Evolutionary conservation across 2,797 vertebrate genomes (phyloP).

Genomic region (Acrocephalus scirpaceus): DNA sequence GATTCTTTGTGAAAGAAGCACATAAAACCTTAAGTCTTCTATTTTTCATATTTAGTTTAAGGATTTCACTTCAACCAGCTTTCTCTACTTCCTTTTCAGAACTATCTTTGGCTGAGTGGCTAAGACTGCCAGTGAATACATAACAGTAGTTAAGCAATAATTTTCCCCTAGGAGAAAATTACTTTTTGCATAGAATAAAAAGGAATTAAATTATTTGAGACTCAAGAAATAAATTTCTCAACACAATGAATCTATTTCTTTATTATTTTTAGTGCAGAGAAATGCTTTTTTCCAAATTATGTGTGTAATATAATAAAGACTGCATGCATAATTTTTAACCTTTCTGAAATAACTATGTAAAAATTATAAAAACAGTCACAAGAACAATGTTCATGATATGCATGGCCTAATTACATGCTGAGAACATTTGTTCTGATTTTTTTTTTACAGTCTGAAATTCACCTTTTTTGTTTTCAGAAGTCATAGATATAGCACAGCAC

Average conservation of each 20-base stretch:
- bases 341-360: conserved; percentile 59
- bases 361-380: conserved; percentile 63
- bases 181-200: conserved; percentile 66
- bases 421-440: conserved; percentile 63
- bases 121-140: conserved; percentile 42
- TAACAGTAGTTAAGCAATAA: conserved; percentile 67
- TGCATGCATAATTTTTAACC: conserved; percentile 64
- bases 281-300: conserved; percentile 52
- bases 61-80: conserved; percentile 46
- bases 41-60: conserved; percentile 37
- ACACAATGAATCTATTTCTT: conserved; percentile 64
- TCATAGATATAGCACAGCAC: conserved; percentile 18
- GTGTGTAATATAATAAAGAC: conserved; percentile 66
- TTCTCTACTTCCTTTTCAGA: conserved; percentile 42
- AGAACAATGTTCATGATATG: conserved; percentile 63
- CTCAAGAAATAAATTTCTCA: conserved; percentile 60
- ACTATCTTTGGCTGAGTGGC: conserved; percentile 44
- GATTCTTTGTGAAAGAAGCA: neutral
- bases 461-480: conserved; percentile 61
- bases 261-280: conserved; percentile 67
- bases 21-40: neutral
- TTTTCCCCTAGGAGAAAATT: conserved; percentile 61
- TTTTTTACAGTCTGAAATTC: conserved; percentile 38
- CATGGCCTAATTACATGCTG: conserved; percentile 57
- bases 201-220: conserved; percentile 69